These are phyloP conservation scores for Meles meles DNA, from an alignment of 2,113 vertebrate genomes.

Conservation along the genomic window DNA sequence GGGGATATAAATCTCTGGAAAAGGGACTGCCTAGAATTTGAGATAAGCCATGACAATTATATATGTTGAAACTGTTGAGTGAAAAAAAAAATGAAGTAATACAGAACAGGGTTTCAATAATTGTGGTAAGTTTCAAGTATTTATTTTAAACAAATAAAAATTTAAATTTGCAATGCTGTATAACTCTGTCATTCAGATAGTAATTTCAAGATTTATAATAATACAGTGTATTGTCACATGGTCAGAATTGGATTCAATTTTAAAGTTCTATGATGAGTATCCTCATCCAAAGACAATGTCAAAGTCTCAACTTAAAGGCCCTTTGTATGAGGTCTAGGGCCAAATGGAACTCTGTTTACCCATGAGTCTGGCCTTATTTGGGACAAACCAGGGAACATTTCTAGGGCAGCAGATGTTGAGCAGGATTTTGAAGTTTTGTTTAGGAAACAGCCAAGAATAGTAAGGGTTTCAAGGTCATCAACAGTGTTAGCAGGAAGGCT, in stretches of 20 bases:
- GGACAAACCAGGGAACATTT: background rate
- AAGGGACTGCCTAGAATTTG: background rate
- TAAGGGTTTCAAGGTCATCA: background rate
- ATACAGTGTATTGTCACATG: background rate
- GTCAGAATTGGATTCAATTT: background rate
- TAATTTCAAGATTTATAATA: background rate
- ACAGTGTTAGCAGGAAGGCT: background rate
- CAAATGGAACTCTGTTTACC: background rate
- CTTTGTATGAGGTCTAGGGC: background rate
- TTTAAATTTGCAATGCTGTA: background rate
- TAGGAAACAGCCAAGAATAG: background rate
- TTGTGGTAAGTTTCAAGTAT: background rate
- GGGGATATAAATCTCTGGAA: background rate
- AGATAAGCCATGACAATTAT: background rate
- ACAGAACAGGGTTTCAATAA: background rate
- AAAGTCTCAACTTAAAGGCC: background rate
- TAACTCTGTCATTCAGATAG: background rate
- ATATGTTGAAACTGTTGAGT: background rate
- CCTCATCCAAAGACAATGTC: background rate
- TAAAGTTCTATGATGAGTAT: background rate
- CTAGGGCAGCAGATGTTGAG: background rate
- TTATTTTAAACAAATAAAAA: conserved; percentile 31
- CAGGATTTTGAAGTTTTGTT: background rate
- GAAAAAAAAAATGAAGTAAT: background rate
- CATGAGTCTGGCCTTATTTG: background rate